Evolutionary conservation across 1,140 invertebrate genomes (phyloP).

Genomic region (Leptinotarsa defecta): DNA sequence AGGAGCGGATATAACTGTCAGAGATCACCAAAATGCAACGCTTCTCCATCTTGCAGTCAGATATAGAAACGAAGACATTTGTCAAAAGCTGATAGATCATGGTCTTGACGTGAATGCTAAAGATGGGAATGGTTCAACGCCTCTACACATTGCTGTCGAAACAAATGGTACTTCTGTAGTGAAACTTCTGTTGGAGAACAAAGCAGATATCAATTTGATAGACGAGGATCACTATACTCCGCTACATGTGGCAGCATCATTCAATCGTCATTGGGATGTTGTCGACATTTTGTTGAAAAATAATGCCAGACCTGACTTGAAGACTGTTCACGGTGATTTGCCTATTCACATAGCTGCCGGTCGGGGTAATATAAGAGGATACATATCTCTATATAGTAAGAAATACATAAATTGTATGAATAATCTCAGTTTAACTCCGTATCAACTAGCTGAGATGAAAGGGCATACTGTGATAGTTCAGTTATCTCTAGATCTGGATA

Average conservation of each 20-base stretch:
- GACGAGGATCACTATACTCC: slow-evolving; percentile 42
- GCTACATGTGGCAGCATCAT: slow-evolving; percentile 38
- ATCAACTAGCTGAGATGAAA: slow-evolving; percentile 31
- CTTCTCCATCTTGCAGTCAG: slow-evolving; percentile 36
- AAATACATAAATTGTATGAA: slow-evolving; percentile 30
- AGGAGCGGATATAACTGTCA: slow-evolving; percentile 10
- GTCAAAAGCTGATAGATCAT: slow-evolving; percentile 24
- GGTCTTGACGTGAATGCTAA: slow-evolving; percentile 29
- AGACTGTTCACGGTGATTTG: slow-evolving; percentile 41
- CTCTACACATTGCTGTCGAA: slow-evolving; percentile 39
- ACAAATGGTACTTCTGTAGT: slow-evolving; percentile 27
- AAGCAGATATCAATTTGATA: slow-evolving; percentile 34
- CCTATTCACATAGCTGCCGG: slow-evolving; percentile 39
- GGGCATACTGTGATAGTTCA: slow-evolving; percentile 25
- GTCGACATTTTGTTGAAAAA: slow-evolving; percentile 34
- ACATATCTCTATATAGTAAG: slow-evolving; percentile 30
- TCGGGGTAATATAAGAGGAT: slow-evolving; percentile 34
- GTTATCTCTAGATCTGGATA: slow-evolving; percentile 27
- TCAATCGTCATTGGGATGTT: slow-evolving; percentile 24
- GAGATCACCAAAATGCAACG: slow-evolving; percentile 21
- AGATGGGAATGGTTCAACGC: slow-evolving; percentile 33
- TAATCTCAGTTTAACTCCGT: slow-evolving; percentile 32
- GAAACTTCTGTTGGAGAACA: slow-evolving; percentile 33
- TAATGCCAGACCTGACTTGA: slow-evolving; percentile 14
- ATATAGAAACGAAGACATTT: slow-evolving; percentile 25